Percentiles rank a stretch among this genome's conserved stretches.
Evolutionary conservation across 2,797 vertebrate genomes (phyloP).

Genomic region (Acanthurus lineatus): DNA sequence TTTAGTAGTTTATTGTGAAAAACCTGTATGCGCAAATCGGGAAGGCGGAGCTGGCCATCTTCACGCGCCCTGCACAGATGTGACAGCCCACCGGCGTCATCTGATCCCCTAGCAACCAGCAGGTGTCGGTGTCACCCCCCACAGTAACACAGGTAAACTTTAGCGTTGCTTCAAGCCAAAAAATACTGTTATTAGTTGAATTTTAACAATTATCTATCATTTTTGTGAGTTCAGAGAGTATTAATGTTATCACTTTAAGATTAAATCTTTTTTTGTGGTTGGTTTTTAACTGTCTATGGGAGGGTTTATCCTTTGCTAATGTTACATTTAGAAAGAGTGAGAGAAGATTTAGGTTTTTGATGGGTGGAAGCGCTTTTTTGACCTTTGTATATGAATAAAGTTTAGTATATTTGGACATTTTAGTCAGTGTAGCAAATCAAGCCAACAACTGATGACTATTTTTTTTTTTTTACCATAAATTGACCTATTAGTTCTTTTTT

Average conservation of each 20-base stretch:
- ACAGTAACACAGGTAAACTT: constrained; percentile 20
- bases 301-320: neutral
- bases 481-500: neutral
- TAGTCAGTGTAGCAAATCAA: neutral
- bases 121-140: constrained; percentile 35
- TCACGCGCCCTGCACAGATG: neutral
- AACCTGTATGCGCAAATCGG: too few relatives aligned
- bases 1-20: too few relatives aligned
- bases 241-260: neutral
- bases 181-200: accelerated
- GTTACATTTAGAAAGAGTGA: too few relatives aligned
- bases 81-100: constrained; percentile 19
- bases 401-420: too few relatives aligned
- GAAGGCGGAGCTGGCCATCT: neutral
- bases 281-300: neutral
- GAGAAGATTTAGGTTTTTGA: neutral
- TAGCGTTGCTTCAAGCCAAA: neutral
- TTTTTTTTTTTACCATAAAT: neutral
- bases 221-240: neutral
- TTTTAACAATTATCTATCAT: neutral
- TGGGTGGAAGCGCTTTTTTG: neutral
- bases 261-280: neutral
- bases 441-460: neutral
- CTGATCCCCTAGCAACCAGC: constrained; percentile 72
- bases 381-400: neutral